A percentile compares a stretch with the other conserved stretches of the same genome.
phyloP scores from a whole-genome alignment of 2,113 vertebrate genomes.

The Paedocypris sp. region DNA sequence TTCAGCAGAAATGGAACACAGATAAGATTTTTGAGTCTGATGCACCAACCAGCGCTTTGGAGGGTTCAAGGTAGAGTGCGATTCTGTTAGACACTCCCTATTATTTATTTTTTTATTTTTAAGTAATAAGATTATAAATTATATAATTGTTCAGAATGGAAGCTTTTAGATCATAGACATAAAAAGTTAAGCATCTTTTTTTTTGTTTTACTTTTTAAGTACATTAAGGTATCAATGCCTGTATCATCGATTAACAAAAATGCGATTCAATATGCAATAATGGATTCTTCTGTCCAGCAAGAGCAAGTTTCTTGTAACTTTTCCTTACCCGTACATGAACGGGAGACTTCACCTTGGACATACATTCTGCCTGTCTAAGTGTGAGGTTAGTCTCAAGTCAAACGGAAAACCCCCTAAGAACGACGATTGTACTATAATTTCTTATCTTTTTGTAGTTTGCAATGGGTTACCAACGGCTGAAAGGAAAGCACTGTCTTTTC shows the following conservation, averaged over 20 bases:
- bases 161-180: no score
- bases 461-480: conserved; percentile 82
- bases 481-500: conserved; percentile 84
- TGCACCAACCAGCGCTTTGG: conserved; percentile 50
- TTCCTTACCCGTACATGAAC: conserved; percentile 98
- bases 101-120: no score
- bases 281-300: conserved; percentile 53
- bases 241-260: no score
- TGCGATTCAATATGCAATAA: background rate
- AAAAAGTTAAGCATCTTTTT: no score
- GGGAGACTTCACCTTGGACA: conserved; percentile 92
- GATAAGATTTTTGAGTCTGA: conserved; percentile 73
- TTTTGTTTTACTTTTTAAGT: no score
- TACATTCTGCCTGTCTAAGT: conserved; percentile 91
- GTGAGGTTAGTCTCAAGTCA: conserved; percentile 76
- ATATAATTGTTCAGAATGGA: no score
- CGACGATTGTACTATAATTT: background rate
- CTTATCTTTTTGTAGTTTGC: conserved; percentile 62
- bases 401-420: background rate
- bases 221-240: no score
- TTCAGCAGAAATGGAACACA: conserved; percentile 84
- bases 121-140: no score
- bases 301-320: conserved; percentile 84
- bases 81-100: no score
- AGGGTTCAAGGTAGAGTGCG: conserved; percentile 54